Conservation (phyloP, 2,888 invertebrate genomes). For the Sipha maydis region DNA sequence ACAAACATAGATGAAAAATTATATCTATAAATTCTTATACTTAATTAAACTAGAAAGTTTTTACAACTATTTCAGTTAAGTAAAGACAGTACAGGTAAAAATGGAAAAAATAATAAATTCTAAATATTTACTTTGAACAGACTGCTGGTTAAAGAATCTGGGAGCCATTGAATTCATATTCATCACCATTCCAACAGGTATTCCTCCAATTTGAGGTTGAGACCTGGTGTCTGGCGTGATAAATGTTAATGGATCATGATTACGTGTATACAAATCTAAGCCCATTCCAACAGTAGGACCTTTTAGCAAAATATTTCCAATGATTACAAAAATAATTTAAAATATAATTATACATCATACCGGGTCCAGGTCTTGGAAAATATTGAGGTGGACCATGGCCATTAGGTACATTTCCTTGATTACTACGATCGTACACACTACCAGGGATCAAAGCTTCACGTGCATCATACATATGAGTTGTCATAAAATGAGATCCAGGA, state of each 20-base stretch:
- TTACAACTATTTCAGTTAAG: neutral
- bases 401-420: conserved; percentile 61
- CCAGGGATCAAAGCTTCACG: conserved; percentile 94
- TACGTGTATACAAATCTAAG: conserved; percentile 75
- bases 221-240: conserved; percentile 86
- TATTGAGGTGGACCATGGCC: conserved; percentile 62
- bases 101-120: neutral
- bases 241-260: conserved; percentile 89
- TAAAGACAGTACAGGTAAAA: neutral
- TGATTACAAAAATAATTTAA: neutral
- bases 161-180: conserved; percentile 85
- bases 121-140: conserved; percentile 61
- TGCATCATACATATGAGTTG: conserved; percentile 95
- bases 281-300: conserved; percentile 60
- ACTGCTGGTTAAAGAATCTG: conserved; percentile 76
- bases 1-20: conserved; percentile 11
- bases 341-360: conserved; percentile 21
- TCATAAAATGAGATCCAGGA: conserved; percentile 98
- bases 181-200: conserved; percentile 94
- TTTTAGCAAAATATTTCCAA: neutral
- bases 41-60: neutral
- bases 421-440: conserved; percentile 87
- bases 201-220: conserved; percentile 71
- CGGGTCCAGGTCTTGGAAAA: conserved; percentile 61
- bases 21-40: neutral